A percentile compares a stretch with the other conserved stretches of the same genome.
These are phyloP conservation scores for Ennomos fuscantarius DNA, from an alignment of 2,888 invertebrate species.

Conservation along the genomic window DNA sequence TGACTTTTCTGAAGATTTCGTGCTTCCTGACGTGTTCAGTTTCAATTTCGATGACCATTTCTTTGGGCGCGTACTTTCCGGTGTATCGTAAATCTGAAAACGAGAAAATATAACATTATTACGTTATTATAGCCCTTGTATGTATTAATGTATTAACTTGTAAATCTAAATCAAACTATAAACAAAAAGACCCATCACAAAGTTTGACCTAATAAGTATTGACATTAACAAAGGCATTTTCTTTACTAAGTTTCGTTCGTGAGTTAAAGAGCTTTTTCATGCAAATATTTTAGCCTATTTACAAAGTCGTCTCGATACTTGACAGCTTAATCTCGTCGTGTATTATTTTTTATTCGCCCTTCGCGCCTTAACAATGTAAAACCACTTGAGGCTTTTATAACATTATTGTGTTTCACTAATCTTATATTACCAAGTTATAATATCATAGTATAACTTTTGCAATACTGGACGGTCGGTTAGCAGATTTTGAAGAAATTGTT, in stretches of 20 bases:
- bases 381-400: constrained; percentile 25
- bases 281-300: constrained; percentile 57
- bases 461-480: no score
- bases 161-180: constrained; percentile 23
- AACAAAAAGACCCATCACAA: constrained; percentile 35
- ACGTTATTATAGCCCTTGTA: constrained; percentile 10
- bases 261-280: constrained; percentile 57
- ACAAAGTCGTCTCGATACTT: constrained; percentile 53
- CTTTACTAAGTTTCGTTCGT: constrained; percentile 49
- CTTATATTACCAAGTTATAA: no score
- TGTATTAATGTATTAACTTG: no score
- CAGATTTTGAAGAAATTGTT: background rate
- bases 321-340: constrained; percentile 49
- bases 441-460: no score
- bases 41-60: constrained; percentile 91
- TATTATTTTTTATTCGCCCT: constrained; percentile 45
- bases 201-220: constrained; percentile 46
- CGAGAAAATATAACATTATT: constrained; percentile 30
- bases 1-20: constrained; percentile 76
- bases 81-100: constrained; percentile 80
- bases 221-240: constrained; percentile 48
- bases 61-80: constrained; percentile 85
- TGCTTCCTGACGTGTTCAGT: constrained; percentile 79
- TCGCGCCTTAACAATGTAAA: constrained; percentile 31
- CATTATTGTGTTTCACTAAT: constrained; percentile 7